Conservation (phyloP, 2,797 vertebrate species). For the Amniataba percoides region DNA sequence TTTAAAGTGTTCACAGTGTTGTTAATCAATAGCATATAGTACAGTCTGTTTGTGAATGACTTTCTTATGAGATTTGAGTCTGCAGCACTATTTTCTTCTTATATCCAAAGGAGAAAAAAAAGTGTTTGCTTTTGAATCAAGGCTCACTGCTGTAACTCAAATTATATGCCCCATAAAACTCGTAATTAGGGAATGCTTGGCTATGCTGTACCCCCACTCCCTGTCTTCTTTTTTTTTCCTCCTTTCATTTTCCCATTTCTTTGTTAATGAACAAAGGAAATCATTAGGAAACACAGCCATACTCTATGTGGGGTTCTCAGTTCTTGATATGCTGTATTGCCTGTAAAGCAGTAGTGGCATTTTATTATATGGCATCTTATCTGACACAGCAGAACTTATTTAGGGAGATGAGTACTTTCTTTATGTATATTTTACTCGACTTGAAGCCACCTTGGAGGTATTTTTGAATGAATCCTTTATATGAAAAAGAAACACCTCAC, state of each 20-base stretch:
- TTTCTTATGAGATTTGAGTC: constrained; percentile 30
- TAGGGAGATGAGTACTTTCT: constrained; percentile 3
- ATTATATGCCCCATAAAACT: constrained; percentile 87
- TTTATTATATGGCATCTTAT: constrained; percentile 3
- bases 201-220: constrained; percentile 56
- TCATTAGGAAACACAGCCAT: constrained; percentile 60
- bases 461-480: background rate
- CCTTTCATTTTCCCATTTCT: constrained; percentile 50
- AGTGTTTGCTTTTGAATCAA: constrained; percentile 79
- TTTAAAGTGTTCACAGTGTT: background rate
- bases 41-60: constrained; percentile 19
- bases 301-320: background rate
- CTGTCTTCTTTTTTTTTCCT: constrained; percentile 33
- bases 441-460: background rate
- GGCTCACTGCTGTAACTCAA: constrained; percentile 79
- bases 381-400: constrained; percentile 7
- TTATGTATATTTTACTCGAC: background rate
- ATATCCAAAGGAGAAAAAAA: constrained; percentile 47
- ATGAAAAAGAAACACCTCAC: constrained; percentile 1
- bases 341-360: background rate
- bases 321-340: background rate
- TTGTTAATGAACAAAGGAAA: constrained; percentile 73
- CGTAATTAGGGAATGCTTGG: constrained; percentile 81
- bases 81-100: constrained; percentile 35
- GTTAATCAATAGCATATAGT: constrained; percentile 9